phyloP scores from a whole-genome alignment of 2,888 invertebrate genomes.

The Cheiracanthium punctorium region DNA sequence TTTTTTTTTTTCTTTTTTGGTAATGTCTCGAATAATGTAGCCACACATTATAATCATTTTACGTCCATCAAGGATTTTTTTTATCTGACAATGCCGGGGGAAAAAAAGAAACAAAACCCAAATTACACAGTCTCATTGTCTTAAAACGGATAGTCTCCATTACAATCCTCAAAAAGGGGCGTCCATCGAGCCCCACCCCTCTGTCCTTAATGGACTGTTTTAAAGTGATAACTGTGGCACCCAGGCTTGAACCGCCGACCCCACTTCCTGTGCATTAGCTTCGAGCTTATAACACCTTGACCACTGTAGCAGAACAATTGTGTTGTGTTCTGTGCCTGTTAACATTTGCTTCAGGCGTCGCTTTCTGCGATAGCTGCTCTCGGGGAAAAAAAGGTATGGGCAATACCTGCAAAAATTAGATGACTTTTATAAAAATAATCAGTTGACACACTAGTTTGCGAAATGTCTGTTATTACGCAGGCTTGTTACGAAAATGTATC shows the following conservation, averaged over 20 bases:
- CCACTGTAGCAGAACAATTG: slow-evolving; percentile 13
- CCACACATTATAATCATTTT: slow-evolving; percentile 12
- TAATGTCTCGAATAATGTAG: neutral
- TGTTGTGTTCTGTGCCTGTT: slow-evolving; percentile 6
- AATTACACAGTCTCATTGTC: slow-evolving; percentile 40
- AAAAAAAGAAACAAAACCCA: slow-evolving; percentile 14
- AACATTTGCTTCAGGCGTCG: neutral
- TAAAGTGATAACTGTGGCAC: slow-evolving; percentile 65
- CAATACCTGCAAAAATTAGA: neutral
- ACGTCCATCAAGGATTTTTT: neutral
- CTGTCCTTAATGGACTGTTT: slow-evolving; percentile 24
- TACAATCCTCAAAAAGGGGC: slow-evolving; percentile 4
- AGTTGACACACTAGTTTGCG: neutral
- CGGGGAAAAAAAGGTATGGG: neutral
- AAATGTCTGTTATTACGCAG: neutral
- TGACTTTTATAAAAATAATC: neutral
- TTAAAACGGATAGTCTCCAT: slow-evolving; percentile 37
- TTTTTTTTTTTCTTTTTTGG: neutral
- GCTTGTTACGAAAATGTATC: neutral
- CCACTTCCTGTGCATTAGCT: slow-evolving; percentile 51
- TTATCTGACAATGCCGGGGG: neutral
- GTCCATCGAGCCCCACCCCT: slow-evolving; percentile 23
- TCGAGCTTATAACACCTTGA: neutral
- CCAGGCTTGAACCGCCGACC: slow-evolving; percentile 60
- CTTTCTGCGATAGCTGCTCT: neutral